Percentiles rank a stretch among this genome's conserved stretches.
Conservation (phyloP, 1,140 invertebrate species). For the Hypsibius dujardini region DNA sequence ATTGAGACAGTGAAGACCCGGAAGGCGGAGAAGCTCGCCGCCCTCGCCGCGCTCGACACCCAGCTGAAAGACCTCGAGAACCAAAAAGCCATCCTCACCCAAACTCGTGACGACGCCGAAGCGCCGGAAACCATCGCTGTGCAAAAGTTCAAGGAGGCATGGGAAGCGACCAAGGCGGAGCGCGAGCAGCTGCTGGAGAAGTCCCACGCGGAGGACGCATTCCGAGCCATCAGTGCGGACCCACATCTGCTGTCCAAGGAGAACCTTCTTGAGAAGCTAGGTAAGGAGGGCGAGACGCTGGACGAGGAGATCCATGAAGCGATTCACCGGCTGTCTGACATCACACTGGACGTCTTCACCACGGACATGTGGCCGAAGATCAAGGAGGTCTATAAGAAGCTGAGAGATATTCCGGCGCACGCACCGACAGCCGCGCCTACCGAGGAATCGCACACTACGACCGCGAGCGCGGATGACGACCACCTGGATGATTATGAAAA, state of each 20-base stretch:
- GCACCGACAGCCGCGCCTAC: not conserved
- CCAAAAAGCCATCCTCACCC: slow-evolving; percentile 19
- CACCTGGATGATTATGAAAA: slow-evolving; percentile 29
- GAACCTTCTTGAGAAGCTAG: not conserved
- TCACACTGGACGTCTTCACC: slow-evolving; percentile 29
- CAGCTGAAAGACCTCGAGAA: slow-evolving; percentile 27
- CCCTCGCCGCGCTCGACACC: slow-evolving; percentile 24
- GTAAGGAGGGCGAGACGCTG: slow-evolving; percentile 25
- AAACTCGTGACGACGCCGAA: slow-evolving; percentile 50
- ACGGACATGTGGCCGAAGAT: slow-evolving; percentile 31
- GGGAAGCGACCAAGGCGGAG: slow-evolving; percentile 42
- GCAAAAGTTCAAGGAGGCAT: slow-evolving; percentile 51
- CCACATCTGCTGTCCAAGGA: slow-evolving; percentile 13
- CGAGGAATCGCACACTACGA: slow-evolving; percentile 21
- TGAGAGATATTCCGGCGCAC: not conserved
- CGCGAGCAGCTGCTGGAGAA: slow-evolving; percentile 38
- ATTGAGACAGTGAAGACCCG: slow-evolving; percentile 49
- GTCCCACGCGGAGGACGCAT: slow-evolving; percentile 39
- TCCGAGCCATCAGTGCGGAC: slow-evolving; percentile 56
- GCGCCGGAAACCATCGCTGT: slow-evolving; percentile 52
- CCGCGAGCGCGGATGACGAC: slow-evolving; percentile 23
- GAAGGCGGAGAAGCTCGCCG: slow-evolving; percentile 34
- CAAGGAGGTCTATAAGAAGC: slow-evolving; percentile 30
- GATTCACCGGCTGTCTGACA: not conserved
- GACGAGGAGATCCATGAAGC: slow-evolving; percentile 24